Evolutionary conservation across 2,888 invertebrate species (phyloP).

Genomic region (Autographa gamma): DNA sequence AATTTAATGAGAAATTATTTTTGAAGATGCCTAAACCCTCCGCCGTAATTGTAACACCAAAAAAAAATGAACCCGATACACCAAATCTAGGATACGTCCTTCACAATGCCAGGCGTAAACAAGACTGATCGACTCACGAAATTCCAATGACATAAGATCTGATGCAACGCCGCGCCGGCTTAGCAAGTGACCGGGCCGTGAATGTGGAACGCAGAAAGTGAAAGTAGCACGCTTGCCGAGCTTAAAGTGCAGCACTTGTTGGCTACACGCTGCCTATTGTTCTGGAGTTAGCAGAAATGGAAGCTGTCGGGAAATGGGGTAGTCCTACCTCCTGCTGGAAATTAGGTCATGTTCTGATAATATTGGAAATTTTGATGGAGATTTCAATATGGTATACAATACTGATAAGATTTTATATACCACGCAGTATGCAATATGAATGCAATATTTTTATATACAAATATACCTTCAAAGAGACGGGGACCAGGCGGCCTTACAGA

Average conservation of each 20-base stretch:
- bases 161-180: slow-evolving; percentile 76
- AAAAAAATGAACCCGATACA: neutral
- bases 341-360: neutral
- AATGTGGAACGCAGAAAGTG: slow-evolving; percentile 81
- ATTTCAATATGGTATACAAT: neutral
- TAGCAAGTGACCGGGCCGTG: slow-evolving; percentile 67
- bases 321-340: neutral
- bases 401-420: too few relatives aligned
- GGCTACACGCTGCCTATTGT: slow-evolving; percentile 7
- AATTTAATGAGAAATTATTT: too few relatives aligned
- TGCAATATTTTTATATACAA: too few relatives aligned
- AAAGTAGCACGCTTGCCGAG: slow-evolving; percentile 75
- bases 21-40: neutral
- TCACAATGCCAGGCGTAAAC: slow-evolving; percentile 73
- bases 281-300: neutral
- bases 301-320: neutral
- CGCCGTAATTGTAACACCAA: neutral
- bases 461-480: too few relatives aligned
- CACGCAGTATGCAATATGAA: too few relatives aligned
- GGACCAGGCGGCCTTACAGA: too few relatives aligned
- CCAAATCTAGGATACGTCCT: slow-evolving; percentile 69
- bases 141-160: slow-evolving; percentile 80
- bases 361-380: neutral
- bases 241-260: slow-evolving; percentile 50
- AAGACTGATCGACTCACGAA: slow-evolving; percentile 65